Percentiles rank a stretch among this genome's conserved stretches.
These are phyloP conservation scores for Aphaenogaster floridana DNA, from an alignment of 1,140 invertebrate genomes.

Conservation along the genomic window DNA sequence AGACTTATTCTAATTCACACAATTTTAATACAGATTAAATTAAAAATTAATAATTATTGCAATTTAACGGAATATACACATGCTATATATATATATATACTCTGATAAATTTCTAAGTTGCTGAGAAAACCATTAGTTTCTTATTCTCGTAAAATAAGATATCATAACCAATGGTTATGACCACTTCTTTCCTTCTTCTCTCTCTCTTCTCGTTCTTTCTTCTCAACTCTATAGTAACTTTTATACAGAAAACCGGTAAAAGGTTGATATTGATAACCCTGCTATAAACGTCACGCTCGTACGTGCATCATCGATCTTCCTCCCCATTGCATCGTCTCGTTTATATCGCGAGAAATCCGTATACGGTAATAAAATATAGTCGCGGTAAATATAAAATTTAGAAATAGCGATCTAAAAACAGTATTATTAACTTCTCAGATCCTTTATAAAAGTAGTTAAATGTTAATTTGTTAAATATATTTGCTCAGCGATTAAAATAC, in stretches of 20 bases:
- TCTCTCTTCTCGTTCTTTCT: background rate
- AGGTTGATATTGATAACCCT: constrained; percentile 45
- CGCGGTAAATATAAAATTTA: constrained; percentile 15
- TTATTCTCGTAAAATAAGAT: background rate
- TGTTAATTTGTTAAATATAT: constrained; percentile 29
- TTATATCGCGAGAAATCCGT: constrained; percentile 52
- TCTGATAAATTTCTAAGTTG: background rate
- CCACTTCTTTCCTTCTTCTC: background rate
- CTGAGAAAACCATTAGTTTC: background rate
- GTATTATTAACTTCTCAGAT: background rate
- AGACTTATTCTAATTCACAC: background rate
- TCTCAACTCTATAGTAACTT: background rate
- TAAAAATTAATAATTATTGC: background rate
- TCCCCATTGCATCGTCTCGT: constrained; percentile 10
- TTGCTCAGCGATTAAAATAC: background rate
- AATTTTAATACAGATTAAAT: background rate
- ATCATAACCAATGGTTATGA: constrained; percentile 15
- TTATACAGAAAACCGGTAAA: constrained; percentile 43
- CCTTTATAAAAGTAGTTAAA: background rate
- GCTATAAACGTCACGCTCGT: constrained; percentile 47
- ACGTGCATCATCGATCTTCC: constrained; percentile 31
- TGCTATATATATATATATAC: background rate
- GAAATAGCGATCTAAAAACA: background rate
- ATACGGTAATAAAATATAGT: constrained; percentile 40
- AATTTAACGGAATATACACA: background rate